Conservation (phyloP, 2,888 invertebrate species). For the Meganola albula region DNA sequence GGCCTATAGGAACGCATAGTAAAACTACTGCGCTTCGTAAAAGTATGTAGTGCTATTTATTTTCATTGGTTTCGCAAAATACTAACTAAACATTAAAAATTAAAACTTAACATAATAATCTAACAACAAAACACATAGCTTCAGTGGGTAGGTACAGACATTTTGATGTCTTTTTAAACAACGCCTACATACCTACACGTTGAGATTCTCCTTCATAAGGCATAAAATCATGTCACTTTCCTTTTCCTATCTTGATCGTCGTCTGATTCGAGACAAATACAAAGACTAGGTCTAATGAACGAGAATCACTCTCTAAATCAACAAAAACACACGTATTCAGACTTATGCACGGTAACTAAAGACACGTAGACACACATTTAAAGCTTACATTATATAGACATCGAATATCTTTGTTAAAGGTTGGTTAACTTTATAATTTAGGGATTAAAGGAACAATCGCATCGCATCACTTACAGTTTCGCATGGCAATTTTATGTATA, state of each 20-base stretch:
- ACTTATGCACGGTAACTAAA: constrained; percentile 37
- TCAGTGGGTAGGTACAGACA: constrained; percentile 48
- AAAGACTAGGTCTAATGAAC: too few relatives aligned
- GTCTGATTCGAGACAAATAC: too few relatives aligned
- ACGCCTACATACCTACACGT: too few relatives aligned
- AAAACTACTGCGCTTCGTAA: constrained; percentile 19
- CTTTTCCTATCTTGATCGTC: too few relatives aligned
- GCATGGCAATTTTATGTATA: constrained; percentile 38
- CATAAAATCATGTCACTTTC: too few relatives aligned
- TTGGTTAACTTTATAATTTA: constrained; percentile 3
- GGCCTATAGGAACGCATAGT: too few relatives aligned
- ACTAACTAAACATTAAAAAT: constrained; percentile 26
- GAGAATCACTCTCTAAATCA: constrained; percentile 15
- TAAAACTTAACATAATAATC: constrained; percentile 34
- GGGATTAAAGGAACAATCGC: constrained; percentile 44
- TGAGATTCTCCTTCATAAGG: too few relatives aligned
- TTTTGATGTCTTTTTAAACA: too few relatives aligned
- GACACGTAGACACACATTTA: constrained; percentile 25
- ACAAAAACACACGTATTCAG: constrained; percentile 30
- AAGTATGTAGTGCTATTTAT: constrained; percentile 35
- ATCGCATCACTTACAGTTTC: constrained; percentile 41
- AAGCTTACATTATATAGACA: constrained; percentile 31
- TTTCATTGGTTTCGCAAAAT: constrained; percentile 60
- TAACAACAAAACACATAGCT: constrained; percentile 55
- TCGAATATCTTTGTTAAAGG: constrained; percentile 8